These are phyloP conservation scores for Allobates femoralis DNA, from an alignment of 2,797 vertebrate species.

Conservation along the genomic window DNA sequence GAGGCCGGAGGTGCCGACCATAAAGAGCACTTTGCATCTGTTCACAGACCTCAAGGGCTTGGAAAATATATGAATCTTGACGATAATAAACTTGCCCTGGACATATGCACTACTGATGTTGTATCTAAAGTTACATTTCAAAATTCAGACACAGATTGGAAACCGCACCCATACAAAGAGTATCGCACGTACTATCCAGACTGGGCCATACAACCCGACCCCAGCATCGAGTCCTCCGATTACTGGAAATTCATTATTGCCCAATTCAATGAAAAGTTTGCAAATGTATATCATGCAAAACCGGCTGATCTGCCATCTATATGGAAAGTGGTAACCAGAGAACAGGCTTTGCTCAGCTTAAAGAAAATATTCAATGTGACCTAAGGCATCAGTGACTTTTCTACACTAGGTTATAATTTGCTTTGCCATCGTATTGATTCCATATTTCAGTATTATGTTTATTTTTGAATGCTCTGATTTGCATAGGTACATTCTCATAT, in stretches of 20 bases:
- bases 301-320: conserved; percentile 69
- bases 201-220: conserved; percentile 74
- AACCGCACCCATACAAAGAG: conserved; percentile 64
- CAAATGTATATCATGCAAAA: conserved; percentile 19
- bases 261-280: conserved; percentile 68
- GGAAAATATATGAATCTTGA: fast-evolving
- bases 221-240: conserved; percentile 70
- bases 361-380: background rate
- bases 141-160: fast-evolving
- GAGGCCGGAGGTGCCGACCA: conserved; percentile 70
- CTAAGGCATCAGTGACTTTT: background rate
- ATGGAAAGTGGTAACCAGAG: conserved; percentile 67
- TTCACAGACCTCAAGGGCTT: conserved; percentile 69
- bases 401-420: background rate
- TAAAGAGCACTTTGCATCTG: conserved; percentile 63
- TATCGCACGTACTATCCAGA: conserved; percentile 66
- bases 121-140: background rate
- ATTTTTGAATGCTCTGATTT: too few relatives aligned
- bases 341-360: conserved; percentile 22
- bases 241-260: conserved; percentile 79
- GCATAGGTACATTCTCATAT: too few relatives aligned
- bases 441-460: background rate
- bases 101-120: conserved; percentile 66
- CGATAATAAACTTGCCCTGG: fast-evolving
- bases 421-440: background rate